A percentile compares a stretch with the other conserved stretches of the same genome.
Evolutionary conservation across 2,113 vertebrate genomes (phyloP).

Genomic region (Lonchura striata): DNA sequence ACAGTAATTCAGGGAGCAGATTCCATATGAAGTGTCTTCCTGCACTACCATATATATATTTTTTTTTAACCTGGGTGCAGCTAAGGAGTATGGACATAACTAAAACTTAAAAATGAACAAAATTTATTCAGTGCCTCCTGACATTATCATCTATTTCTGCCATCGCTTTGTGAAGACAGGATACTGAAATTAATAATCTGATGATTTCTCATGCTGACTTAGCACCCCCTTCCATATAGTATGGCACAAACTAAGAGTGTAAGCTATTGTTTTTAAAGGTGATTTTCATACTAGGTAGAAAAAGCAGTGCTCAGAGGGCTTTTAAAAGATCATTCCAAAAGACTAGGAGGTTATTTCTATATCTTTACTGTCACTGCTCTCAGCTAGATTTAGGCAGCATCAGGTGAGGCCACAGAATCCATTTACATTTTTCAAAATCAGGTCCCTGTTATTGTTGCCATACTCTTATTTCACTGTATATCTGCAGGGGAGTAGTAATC

Average conservation of each 20-base stretch:
- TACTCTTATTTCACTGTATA: neutral
- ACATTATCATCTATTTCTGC: neutral
- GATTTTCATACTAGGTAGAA: neutral
- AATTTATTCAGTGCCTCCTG: neutral
- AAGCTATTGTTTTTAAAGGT: neutral
- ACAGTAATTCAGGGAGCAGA: neutral
- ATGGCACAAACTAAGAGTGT: neutral
- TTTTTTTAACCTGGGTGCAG: neutral
- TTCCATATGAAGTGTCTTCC: neutral
- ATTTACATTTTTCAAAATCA: neutral
- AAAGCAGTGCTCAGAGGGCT: neutral
- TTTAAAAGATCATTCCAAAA: neutral
- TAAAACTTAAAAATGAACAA: constrained; percentile 50
- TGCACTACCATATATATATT: neutral
- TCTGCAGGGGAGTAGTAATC: neutral
- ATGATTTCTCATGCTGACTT: neutral
- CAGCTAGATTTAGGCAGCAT: neutral
- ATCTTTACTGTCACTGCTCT: neutral
- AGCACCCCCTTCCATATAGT: neutral
- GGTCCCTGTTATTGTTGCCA: neutral
- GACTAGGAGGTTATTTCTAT: neutral
- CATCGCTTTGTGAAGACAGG: neutral
- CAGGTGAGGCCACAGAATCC: neutral
- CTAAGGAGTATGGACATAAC: neutral
- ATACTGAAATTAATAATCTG: neutral